Percentiles rank a stretch among this genome's conserved stretches.
phyloP scores from a whole-genome alignment of 2,888 invertebrate species.

The Leptura quadrifasciata region DNA sequence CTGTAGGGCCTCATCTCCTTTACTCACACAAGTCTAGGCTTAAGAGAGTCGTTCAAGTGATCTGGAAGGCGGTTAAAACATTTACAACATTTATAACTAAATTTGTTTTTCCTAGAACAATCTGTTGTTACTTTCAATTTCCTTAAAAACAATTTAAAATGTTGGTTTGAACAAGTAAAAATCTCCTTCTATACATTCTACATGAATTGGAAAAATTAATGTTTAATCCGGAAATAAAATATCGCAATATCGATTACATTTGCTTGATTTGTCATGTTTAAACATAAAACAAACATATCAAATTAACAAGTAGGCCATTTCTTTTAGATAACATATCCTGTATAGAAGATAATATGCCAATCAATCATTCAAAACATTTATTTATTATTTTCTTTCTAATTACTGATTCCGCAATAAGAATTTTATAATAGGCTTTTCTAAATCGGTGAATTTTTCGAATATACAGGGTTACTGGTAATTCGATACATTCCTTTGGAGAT shows the following conservation, averaged over 20 bases:
- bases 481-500: too few species aligned
- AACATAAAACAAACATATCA: not conserved
- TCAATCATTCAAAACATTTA: not conserved
- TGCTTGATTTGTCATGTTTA: not conserved
- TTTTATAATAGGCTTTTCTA: not conserved
- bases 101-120: constrained; percentile 1
- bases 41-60: too few species aligned
- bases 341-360: not conserved
- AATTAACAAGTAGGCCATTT: not conserved
- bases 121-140: not conserved
- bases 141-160: not conserved
- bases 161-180: constrained; percentile 8
- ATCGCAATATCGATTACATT: not conserved
- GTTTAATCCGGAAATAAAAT: not conserved
- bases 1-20: too few species aligned
- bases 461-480: too few species aligned
- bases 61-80: too few species aligned
- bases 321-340: not conserved
- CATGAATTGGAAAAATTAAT: not conserved
- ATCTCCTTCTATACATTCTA: not conserved
- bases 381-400: not conserved
- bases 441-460: too few species aligned
- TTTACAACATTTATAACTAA: too few species aligned
- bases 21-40: too few species aligned
- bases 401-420: not conserved